A percentile compares a stretch with the other conserved stretches of the same genome.
These are phyloP conservation scores for Acanthopleura granulata DNA, from an alignment of 2,888 invertebrate genomes.

Conservation along the genomic window DNA sequence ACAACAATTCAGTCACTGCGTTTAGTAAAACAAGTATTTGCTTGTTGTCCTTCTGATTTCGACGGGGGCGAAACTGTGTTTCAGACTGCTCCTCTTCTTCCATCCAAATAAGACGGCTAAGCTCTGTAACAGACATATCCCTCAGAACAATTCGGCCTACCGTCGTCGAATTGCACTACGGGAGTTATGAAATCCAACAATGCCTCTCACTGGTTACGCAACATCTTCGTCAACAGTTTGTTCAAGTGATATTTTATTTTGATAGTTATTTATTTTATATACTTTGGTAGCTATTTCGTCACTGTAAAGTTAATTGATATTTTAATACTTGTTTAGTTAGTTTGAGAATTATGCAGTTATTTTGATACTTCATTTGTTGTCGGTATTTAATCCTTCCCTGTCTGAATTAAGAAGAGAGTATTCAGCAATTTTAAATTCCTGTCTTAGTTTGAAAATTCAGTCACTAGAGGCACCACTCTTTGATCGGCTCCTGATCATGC, in stretches of 20 bases:
- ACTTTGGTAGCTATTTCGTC: no score
- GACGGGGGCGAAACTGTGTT: background rate
- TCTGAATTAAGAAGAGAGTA: no score
- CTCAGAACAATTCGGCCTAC: constrained; percentile 22
- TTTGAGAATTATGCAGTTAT: no score
- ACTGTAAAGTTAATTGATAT: no score
- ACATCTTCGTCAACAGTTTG: constrained; percentile 27
- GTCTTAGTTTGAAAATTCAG: no score
- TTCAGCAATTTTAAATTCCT: no score
- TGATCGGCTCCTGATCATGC: constrained; percentile 26
- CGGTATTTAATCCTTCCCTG: no score
- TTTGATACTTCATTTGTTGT: no score
- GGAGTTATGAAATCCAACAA: constrained; percentile 23
- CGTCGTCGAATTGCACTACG: constrained; percentile 23
- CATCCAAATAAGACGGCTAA: constrained; percentile 13
- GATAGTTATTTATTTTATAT: no score
- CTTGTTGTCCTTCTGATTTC: no score
- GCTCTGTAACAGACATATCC: constrained; percentile 24
- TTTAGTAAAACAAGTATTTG: background rate
- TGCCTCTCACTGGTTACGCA: constrained; percentile 25
- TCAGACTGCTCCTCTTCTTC: background rate
- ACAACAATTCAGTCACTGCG: background rate
- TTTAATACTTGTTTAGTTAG: no score
- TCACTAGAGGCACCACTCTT: constrained; percentile 24
- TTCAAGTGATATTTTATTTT: no score